Percentiles rank a stretch among this genome's conserved stretches.
phyloP scores from a whole-genome alignment of 2,888 invertebrate genomes.

The Ephialtes manifestator region DNA sequence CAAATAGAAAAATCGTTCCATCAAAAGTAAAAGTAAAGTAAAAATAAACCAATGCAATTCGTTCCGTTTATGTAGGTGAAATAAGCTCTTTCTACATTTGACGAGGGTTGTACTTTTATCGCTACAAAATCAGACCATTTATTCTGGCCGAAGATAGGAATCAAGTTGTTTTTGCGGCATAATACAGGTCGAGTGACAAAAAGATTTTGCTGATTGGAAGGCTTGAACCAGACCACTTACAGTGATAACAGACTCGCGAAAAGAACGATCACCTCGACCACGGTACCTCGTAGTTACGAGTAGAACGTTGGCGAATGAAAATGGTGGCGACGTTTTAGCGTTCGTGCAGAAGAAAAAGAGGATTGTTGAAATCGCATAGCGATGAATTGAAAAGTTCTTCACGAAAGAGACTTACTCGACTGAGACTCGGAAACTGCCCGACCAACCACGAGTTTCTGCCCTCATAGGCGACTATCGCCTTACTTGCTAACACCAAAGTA shows the following conservation, averaged over 20 bases:
- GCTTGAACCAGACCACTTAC: background rate
- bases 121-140: background rate
- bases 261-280: too few species aligned
- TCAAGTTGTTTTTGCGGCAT: background rate
- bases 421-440: background rate
- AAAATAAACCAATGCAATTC: background rate
- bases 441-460: background rate
- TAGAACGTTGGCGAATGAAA: background rate
- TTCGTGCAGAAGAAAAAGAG: background rate
- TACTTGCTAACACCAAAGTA: slow-evolving; percentile 12
- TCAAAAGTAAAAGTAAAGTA: background rate
- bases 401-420: background rate
- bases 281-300: background rate
- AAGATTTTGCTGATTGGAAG: background rate
- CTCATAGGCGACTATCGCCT: background rate
- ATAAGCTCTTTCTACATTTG: background rate
- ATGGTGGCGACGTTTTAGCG: background rate
- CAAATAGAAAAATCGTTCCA: too few species aligned
- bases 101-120: background rate
- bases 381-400: slow-evolving; percentile 24
- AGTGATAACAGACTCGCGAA: too few species aligned
- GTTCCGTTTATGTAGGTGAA: background rate
- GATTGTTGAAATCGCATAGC: background rate
- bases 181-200: background rate
- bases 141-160: background rate